phyloP scores from a whole-genome alignment of 2,797 vertebrate genomes.

The Melanotaenia boesemani region DNA sequence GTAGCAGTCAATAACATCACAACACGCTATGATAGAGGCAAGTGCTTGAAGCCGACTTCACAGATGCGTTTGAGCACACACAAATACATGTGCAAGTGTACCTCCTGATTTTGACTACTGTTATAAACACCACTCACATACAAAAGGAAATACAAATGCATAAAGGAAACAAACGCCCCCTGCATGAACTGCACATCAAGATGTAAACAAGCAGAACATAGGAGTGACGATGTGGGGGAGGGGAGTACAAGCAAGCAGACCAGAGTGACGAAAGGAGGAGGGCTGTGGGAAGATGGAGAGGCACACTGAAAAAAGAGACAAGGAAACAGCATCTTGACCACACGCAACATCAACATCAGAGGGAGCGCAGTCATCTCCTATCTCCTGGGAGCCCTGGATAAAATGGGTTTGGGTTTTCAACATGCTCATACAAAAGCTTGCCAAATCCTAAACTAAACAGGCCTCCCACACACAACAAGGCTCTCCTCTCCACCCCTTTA shows the following conservation, averaged over 20 bases:
- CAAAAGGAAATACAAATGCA: not conserved
- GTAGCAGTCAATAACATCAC: conserved; percentile 80
- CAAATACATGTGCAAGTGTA: conserved; percentile 16
- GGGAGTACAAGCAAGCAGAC: conserved; percentile 55
- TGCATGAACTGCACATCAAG: conserved; percentile 54
- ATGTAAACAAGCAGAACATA: conserved; percentile 79
- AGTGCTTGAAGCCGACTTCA: conserved; percentile 30
- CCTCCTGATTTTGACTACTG: conserved; percentile 18
- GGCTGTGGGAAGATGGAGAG: conserved; percentile 56
- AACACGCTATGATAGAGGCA: conserved; percentile 48
- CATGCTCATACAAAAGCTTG: conserved; percentile 66
- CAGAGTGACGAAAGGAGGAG: conserved; percentile 55
- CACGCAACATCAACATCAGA: conserved; percentile 69
- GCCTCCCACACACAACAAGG: conserved; percentile 72
- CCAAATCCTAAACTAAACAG: conserved; percentile 73
- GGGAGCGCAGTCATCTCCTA: conserved; percentile 52
- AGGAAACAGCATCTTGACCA: conserved; percentile 76
- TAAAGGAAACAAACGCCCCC: conserved; percentile 12
- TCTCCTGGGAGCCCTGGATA: conserved; percentile 65
- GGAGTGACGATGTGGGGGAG: conserved; percentile 68
- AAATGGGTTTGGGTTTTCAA: conserved; percentile 65
- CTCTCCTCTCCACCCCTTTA: conserved; percentile 43
- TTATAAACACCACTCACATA: conserved; percentile 19
- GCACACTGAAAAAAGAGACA: conserved; percentile 35
- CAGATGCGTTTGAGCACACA: conserved; percentile 14